Evolutionary conservation across 2,888 invertebrate species (phyloP).

Genomic region (Drosophila testacea): DNA sequence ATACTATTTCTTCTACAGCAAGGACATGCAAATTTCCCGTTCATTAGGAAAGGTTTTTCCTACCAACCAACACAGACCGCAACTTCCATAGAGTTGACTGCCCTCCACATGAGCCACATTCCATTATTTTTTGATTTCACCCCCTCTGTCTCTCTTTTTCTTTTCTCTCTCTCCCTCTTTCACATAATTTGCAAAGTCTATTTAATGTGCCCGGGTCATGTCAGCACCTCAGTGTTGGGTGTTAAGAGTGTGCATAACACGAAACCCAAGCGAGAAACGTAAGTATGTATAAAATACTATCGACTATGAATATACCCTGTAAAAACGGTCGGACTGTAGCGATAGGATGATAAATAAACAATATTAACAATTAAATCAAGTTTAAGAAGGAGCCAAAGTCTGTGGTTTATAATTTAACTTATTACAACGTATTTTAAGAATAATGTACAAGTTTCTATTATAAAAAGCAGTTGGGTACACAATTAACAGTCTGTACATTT

Average conservation of each 20-base stretch:
- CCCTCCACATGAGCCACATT: conserved; percentile 57
- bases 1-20: conserved; percentile 38
- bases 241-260: conserved; percentile 41
- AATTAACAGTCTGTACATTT: too few relatives aligned
- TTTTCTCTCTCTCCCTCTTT: neutral
- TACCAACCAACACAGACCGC: conserved; percentile 24
- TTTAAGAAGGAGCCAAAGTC: too few relatives aligned
- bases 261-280: conserved; percentile 15
- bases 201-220: conserved; percentile 66
- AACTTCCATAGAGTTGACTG: conserved; percentile 67
- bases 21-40: conserved; percentile 49
- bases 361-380: too few relatives aligned
- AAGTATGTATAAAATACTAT: too few relatives aligned
- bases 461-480: too few relatives aligned
- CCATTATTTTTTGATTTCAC: neutral
- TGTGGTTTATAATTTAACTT: too few relatives aligned
- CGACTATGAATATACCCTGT: conserved; percentile 26
- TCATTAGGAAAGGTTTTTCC: conserved; percentile 41
- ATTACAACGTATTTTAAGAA: too few relatives aligned
- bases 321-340: neutral
- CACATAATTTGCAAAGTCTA: conserved; percentile 55
- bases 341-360: too few relatives aligned
- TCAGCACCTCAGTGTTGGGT: conserved; percentile 54
- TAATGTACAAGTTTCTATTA: too few relatives aligned
- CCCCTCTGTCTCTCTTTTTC: neutral